Conservation (phyloP, 2,113 vertebrate species). For the Muscicapa adusta region DNA sequence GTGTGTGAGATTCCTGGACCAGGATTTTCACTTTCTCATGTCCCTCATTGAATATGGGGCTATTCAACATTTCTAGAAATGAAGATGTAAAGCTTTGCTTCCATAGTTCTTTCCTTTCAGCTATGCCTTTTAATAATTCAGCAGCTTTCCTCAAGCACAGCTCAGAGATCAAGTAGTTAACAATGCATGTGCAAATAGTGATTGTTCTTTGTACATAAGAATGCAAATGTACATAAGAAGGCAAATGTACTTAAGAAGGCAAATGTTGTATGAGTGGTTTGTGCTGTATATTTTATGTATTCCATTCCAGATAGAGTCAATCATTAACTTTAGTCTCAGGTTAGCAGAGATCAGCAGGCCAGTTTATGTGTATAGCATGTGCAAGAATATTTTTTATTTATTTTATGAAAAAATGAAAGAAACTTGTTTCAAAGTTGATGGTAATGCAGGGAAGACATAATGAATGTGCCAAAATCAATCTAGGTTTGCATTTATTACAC, state of each 20-base stretch:
- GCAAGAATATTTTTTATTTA: not conserved
- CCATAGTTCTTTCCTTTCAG: not conserved
- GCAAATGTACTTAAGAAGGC: not conserved
- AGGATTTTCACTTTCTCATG: not conserved
- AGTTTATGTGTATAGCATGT: not conserved
- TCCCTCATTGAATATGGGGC: not conserved
- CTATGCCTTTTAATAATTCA: not conserved
- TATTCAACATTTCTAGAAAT: not conserved
- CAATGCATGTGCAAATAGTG: not conserved
- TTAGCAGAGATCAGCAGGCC: not conserved
- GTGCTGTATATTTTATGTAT: conserved; percentile 12
- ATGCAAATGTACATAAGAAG: not conserved
- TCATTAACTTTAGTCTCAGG: conserved; percentile 34
- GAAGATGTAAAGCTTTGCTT: not conserved
- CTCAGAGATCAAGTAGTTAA: not conserved
- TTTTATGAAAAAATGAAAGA: not conserved
- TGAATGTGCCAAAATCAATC: not conserved
- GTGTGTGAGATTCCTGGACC: not conserved
- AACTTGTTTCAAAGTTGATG: not conserved
- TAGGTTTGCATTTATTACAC: not conserved
- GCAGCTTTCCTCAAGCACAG: not conserved
- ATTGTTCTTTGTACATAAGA: not conserved
- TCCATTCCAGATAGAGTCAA: conserved; percentile 5
- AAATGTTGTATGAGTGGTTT: not conserved
- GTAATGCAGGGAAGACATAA: not conserved